These are phyloP conservation scores for Manduca sexta DNA, from an alignment of 1,140 invertebrate genomes.

Conservation along the genomic window DNA sequence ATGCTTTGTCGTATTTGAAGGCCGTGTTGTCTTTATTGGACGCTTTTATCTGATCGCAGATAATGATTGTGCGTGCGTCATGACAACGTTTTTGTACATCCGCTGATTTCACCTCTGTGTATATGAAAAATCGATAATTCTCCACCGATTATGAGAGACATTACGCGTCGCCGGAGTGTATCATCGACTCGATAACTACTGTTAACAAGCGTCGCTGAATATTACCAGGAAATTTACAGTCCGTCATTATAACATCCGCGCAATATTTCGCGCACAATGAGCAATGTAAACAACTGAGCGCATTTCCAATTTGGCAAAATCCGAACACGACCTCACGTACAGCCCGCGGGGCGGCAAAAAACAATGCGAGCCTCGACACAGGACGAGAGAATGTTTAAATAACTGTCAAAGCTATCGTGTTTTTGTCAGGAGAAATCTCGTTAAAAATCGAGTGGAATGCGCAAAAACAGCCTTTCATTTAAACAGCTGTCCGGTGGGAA, in stretches of 20 bases:
- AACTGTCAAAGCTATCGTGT: conserved; percentile 44
- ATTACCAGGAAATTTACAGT: conserved; percentile 14
- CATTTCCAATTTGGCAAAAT: conserved; percentile 23
- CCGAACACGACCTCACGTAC: conserved; percentile 29
- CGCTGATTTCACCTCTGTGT: conserved; percentile 17
- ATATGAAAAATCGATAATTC: conserved; percentile 28
- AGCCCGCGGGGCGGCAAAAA: conserved; percentile 12
- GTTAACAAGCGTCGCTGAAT: conserved; percentile 22
- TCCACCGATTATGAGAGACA: conserved; percentile 14
- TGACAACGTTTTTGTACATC: conserved; percentile 17
- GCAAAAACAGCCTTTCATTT: conserved; percentile 51
- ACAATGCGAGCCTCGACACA: conserved; percentile 22
- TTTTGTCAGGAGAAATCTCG: conserved; percentile 45
- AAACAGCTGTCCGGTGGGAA: conserved; percentile 42
- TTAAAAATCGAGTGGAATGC: conserved; percentile 48
- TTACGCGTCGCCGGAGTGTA: conserved; percentile 9
- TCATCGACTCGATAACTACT: conserved; percentile 24
- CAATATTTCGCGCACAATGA: conserved; percentile 17
- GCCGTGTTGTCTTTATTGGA: conserved; percentile 18
- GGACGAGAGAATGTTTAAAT: conserved; percentile 49
- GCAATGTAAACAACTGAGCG: conserved; percentile 14
- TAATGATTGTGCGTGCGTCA: conserved; percentile 43
- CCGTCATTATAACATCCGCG: conserved; percentile 16
- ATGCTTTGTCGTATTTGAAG: conserved; percentile 22
- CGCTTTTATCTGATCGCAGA: conserved; percentile 45